These are phyloP conservation scores for Quadriops clusia DNA, from an alignment of 2,888 invertebrate genomes.

Conservation along the genomic window DNA sequence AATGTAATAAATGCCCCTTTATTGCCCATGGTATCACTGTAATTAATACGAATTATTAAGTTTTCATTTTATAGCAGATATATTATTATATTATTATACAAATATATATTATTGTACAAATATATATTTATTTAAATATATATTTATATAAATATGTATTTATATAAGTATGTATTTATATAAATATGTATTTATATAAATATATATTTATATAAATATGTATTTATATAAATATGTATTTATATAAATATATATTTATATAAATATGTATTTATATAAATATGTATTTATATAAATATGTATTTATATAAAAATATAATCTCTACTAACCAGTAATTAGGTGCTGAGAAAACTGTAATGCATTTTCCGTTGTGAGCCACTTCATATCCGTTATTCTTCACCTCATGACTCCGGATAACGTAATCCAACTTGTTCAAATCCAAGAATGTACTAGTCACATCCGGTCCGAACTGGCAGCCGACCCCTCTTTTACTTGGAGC, in stretches of 20 bases:
- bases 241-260: too few relatives aligned
- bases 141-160: too few relatives aligned
- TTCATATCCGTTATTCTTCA: conserved; percentile 94
- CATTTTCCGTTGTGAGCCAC: conserved; percentile 89
- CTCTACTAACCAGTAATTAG: conserved; percentile 85
- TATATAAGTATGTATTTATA: too few relatives aligned
- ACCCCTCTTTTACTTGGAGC: conserved; percentile 94
- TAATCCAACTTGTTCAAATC: conserved; percentile 81
- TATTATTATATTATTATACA: too few relatives aligned
- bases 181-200: too few relatives aligned
- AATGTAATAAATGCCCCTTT: conserved; percentile 95
- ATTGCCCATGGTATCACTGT: conserved; percentile 97
- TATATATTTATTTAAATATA: too few relatives aligned
- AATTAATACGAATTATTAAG: conserved; percentile 24
- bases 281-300: too few relatives aligned
- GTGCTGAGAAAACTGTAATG: conserved; percentile 98
- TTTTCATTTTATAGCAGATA: neutral
- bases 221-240: too few relatives aligned
- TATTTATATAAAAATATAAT: conserved; percentile 1
- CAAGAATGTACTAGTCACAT: conserved; percentile 83
- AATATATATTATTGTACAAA: too few relatives aligned
- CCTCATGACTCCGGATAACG: conserved; percentile 93
- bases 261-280: too few relatives aligned
- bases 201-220: too few relatives aligned
- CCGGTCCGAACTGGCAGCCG: conserved; percentile 97